These are phyloP conservation scores for Spermophilus dauricus DNA, from an alignment of 2,113 vertebrate species.

Conservation along the genomic window DNA sequence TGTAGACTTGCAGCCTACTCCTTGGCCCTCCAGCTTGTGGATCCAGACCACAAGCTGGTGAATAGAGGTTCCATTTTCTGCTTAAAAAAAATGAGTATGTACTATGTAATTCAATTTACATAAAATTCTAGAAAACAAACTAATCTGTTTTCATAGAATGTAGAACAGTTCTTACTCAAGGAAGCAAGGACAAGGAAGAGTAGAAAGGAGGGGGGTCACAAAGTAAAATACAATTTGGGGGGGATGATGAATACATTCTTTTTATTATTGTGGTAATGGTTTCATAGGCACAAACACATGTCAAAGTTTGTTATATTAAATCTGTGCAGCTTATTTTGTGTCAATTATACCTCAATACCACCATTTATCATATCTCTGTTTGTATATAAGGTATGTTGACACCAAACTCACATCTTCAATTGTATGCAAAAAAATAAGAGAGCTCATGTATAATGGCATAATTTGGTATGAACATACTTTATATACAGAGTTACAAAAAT, in stretches of 20 bases:
- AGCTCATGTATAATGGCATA: too few relatives aligned
- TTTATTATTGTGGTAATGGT: neutral
- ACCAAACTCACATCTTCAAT: too few relatives aligned
- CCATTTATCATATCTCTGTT: too few relatives aligned
- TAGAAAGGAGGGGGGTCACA: neutral
- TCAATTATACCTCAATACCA: neutral
- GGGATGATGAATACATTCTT: neutral
- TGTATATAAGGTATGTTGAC: too few relatives aligned
- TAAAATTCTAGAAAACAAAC: neutral
- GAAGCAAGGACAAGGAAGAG: neutral
- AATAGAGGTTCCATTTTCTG: too few relatives aligned
- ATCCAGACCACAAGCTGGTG: too few relatives aligned
- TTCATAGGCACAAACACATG: neutral
- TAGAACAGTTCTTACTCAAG: neutral
- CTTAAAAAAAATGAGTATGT: neutral
- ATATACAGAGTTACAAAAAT: too few relatives aligned
- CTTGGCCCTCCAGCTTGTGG: too few relatives aligned
- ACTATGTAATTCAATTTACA: neutral
- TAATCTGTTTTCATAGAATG: neutral
- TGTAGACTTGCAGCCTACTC: too few relatives aligned
- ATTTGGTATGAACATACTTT: too few relatives aligned
- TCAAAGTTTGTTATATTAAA: neutral
- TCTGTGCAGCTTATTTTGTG: too few relatives aligned
- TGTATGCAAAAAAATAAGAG: too few relatives aligned
- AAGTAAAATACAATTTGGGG: neutral